Evolutionary conservation across 2,888 invertebrate species (phyloP), one percentile per base, ranked within the genome.

Genomic region (Sesamia inferens): DNA sequence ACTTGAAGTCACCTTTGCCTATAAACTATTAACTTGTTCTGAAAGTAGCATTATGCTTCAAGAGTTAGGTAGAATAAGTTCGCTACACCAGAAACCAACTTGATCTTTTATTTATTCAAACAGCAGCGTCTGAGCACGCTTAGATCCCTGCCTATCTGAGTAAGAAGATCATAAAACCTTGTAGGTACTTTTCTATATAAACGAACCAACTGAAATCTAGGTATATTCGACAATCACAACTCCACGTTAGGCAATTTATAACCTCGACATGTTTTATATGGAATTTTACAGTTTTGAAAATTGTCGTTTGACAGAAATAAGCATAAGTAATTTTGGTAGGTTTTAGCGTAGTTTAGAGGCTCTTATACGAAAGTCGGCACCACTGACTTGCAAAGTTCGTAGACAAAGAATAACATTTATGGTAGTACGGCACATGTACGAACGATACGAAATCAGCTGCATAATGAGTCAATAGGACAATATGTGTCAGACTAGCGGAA

Each of bases 11-110:
- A 72, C 39, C 39, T 58, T 67, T 67, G 19, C 47, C 8, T 54
- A 13, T 66, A 48, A 78, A 55, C 54, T 76, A 69, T 76, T 22
- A 48, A 75, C 16, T 76, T 62, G 48, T 57, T 55, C 55, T 71
- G 31, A 31, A 58, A n/a, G 8, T 62, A n/a, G 48, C 14, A 51
- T 42, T 47, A 39, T 48, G 24, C n/a, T 59, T 59, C 42, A 64
- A 16, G 51, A 70, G 16, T 39, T 59, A 14, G 13, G 13, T 51
- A 39, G 62, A 62, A 69, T 54, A 75, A 19, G 48, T 74, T 74
- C 44, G 31, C 6, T 48, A 54, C 13, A n/a, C 24, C 44, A 54
- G 44, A 39, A 74, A 39, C 7, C 16, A 16, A 73, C 62, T 10
- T 47, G n/a, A 51, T 19, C 6, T 31, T n/a, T 24, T 16, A 51